Evolutionary conservation across 2,888 invertebrate genomes (phyloP).

Genomic region (Xestia ashworthii): DNA sequence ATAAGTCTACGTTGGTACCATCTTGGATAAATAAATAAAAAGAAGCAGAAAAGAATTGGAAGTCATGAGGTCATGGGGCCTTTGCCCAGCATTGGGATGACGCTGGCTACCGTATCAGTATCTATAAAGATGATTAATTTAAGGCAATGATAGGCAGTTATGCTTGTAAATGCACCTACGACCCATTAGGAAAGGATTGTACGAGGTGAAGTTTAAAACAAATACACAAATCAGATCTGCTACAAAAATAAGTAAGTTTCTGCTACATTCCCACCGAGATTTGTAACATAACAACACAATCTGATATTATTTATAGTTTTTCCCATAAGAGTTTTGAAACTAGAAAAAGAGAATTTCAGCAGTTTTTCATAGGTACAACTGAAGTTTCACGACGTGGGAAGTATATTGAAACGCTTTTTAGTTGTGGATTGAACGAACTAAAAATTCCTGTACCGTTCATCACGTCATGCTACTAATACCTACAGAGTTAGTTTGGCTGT

Average conservation of each 20-base stretch:
- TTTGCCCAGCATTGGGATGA: too few relatives aligned
- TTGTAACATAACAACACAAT: not conserved
- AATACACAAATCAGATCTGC: not conserved
- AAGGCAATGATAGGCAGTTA: not conserved
- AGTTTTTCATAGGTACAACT: not conserved
- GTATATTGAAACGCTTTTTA: constrained; percentile 11
- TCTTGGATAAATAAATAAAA: too few relatives aligned
- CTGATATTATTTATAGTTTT: not conserved
- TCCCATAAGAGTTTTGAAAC: not conserved
- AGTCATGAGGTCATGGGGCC: too few relatives aligned
- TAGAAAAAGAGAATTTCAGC: not conserved
- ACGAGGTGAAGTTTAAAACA: not conserved
- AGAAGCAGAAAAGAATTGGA: too few relatives aligned
- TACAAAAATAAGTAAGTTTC: not conserved
- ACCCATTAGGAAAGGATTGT: not conserved
- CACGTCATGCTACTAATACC: too few relatives aligned
- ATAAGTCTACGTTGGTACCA: too few relatives aligned
- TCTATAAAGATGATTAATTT: not conserved
- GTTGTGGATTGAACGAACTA: not conserved
- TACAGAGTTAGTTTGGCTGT: not conserved
- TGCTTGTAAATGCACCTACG: not conserved
- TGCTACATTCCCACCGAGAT: not conserved
- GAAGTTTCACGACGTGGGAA: not conserved
- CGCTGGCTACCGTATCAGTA: too few relatives aligned
- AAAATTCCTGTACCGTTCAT: not conserved